These are phyloP conservation scores for Psix sp. DNA, from an alignment of 1,140 invertebrate species.

Conservation along the genomic window DNA sequence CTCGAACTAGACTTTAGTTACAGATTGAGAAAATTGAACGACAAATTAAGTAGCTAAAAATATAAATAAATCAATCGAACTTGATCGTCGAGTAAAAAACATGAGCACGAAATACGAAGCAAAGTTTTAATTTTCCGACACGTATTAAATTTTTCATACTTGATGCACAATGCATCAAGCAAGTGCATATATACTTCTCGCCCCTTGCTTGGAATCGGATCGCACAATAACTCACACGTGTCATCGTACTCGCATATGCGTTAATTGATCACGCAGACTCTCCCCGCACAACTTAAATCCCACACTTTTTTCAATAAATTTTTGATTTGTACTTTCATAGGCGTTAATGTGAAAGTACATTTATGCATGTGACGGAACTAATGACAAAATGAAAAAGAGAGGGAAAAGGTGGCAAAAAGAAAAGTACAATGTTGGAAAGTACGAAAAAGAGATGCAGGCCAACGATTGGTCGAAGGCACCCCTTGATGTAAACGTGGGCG, in stretches of 20 bases:
- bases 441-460: constrained; percentile 61
- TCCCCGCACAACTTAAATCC: constrained; percentile 31
- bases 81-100: too few species aligned
- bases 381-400: constrained; percentile 51
- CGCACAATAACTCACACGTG: constrained; percentile 57
- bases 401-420: constrained; percentile 39
- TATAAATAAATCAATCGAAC: too few species aligned
- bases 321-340: constrained; percentile 43
- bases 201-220: constrained; percentile 47
- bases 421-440: constrained; percentile 53
- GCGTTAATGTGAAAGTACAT: constrained; percentile 51
- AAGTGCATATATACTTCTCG: constrained; percentile 47
- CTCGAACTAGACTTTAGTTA: too few species aligned
- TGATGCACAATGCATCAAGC: constrained; percentile 42
- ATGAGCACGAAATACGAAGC: background rate
- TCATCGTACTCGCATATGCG: constrained; percentile 54
- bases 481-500: constrained; percentile 69
- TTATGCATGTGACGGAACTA: constrained; percentile 45
- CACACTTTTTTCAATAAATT: constrained; percentile 56
- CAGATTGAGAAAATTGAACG: too few species aligned
- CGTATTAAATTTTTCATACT: constrained; percentile 29
- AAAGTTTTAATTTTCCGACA: constrained; percentile 15
- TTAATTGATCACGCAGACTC: constrained; percentile 53
- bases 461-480: constrained; percentile 71
- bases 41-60: too few species aligned